These are phyloP conservation scores for Gymnocheta viridis DNA, from an alignment of 2,888 invertebrate species.

Conservation along the genomic window DNA sequence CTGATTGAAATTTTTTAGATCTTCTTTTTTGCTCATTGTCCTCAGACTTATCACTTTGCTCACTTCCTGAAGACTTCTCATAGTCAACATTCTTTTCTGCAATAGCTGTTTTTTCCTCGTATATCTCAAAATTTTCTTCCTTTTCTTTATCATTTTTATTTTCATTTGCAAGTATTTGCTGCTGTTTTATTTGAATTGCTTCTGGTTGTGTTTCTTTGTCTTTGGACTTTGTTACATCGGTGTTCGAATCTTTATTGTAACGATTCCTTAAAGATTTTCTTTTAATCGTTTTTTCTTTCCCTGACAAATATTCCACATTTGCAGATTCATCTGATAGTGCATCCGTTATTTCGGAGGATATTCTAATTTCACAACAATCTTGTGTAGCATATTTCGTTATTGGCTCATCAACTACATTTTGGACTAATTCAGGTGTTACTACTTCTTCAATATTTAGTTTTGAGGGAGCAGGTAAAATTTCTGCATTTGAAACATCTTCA, in stretches of 20 bases:
- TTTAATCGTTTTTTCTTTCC: neutral
- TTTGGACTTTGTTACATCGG: neutral
- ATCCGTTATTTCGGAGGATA: neutral
- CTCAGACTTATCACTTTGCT: neutral
- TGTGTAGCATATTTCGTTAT: neutral
- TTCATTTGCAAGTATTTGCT: neutral
- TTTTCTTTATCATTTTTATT: neutral
- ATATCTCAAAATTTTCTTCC: neutral
- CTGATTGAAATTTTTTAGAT: neutral
- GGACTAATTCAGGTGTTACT: neutral
- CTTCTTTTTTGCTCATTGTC: neutral
- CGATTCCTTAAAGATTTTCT: slow-evolving; percentile 55
- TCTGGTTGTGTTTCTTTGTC: neutral
- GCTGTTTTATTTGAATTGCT: neutral
- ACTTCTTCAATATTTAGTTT: neutral
- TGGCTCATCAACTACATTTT: neutral
- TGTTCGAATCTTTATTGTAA: slow-evolving; percentile 2
- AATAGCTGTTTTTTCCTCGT: neutral
- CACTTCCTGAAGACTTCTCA: neutral
- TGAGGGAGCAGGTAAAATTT: neutral
- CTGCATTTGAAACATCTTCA: neutral
- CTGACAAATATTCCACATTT: neutral
- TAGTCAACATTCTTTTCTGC: neutral
- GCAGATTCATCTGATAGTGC: neutral
- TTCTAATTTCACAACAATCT: neutral